Base-by-base conservation (phyloP, 2,113 vertebrate genomes). In the Bagarius yarrelli region DNA sequence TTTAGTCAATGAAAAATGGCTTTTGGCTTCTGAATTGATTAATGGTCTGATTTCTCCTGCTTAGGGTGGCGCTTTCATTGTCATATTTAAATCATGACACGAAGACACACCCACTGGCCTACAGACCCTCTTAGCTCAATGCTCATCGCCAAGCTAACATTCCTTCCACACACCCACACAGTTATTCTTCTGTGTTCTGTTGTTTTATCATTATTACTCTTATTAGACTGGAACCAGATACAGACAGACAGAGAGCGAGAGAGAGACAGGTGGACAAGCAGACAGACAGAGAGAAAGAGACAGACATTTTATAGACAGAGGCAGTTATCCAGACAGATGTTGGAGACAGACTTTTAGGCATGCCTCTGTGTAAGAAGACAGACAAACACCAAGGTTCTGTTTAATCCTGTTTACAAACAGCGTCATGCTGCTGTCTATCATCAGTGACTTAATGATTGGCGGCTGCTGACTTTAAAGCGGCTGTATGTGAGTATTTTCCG, bases 141-240 rank as follows among this genome's bases (percentile, higher is more conserved):
- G 50, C n/a, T 72, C 44, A 76, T 55, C 72, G 88, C 87, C 87
- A 90, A 88, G 82, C 83, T 79, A 23, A 88, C 92, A 90, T 90
- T 85, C 90, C 84, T 85, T 88, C 91, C 89, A 85, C 89, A 93
- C 85, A 87, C 74, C 86, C 19, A 64, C 59, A 64, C 36, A 59
- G 34, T 8, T 36, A 40, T 66, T 40, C 32, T 66, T 66, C 34
- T 64, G 30, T 19, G 15, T 11, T 64, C 19, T 64, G 61, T 64
- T 40, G 36, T 64, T 64, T 64, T 64, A 64, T 13, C 16, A 64
- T 64, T 66, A 40, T 40, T 25, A 66, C 63, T 21, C 86, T 88
- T 30, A 66, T 40, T 21, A 44, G n/a, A 50, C 13, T 50, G n/a
- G n/a, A 50, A 25, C 27, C 67, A 70, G 67, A 32, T 8, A 30